phyloP scores from a whole-genome alignment of 2,888 invertebrate genomes.

The Gryllus longicercus region DNA sequence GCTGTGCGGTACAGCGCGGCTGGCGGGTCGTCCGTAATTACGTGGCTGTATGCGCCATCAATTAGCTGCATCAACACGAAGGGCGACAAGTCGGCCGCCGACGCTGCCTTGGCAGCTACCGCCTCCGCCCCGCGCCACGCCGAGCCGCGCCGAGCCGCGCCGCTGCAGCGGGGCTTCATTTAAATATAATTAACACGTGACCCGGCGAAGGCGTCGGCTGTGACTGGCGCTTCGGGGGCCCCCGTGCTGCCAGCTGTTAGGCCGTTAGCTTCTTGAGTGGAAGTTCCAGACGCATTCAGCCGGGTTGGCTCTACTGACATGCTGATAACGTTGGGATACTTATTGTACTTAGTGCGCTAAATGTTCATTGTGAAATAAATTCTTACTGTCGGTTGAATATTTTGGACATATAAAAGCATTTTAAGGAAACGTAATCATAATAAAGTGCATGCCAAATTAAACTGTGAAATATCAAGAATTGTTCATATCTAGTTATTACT shows the following conservation, averaged over 20 bases:
- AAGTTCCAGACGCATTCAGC: too few species aligned
- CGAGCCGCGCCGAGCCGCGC: background rate
- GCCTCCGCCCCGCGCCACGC: background rate
- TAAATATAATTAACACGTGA: slow-evolving; percentile 17
- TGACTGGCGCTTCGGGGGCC: background rate
- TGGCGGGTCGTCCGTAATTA: background rate
- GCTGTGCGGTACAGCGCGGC: background rate
- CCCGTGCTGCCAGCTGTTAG: background rate
- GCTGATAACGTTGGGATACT: too few species aligned
- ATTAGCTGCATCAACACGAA: slow-evolving; percentile 6
- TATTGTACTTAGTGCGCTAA: too few species aligned
- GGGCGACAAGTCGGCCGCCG: background rate
- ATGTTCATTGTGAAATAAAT: too few species aligned
- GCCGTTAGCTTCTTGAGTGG: background rate
- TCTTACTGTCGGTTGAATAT: too few species aligned
- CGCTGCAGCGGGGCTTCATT: background rate
- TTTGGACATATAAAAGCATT: too few species aligned
- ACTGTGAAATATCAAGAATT: too few species aligned
- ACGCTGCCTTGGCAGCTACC: background rate
- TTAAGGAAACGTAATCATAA: too few species aligned
- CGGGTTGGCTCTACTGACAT: too few species aligned
- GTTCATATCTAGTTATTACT: too few species aligned
- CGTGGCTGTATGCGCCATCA: background rate
- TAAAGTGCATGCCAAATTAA: too few species aligned
- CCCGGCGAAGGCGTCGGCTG: background rate